Percentiles rank a stretch among this genome's conserved stretches.
Evolutionary conservation across 35 echinoderm and acorn worm species (phyloP).

Genomic region (Heliocidaris erythrogramma): DNA sequence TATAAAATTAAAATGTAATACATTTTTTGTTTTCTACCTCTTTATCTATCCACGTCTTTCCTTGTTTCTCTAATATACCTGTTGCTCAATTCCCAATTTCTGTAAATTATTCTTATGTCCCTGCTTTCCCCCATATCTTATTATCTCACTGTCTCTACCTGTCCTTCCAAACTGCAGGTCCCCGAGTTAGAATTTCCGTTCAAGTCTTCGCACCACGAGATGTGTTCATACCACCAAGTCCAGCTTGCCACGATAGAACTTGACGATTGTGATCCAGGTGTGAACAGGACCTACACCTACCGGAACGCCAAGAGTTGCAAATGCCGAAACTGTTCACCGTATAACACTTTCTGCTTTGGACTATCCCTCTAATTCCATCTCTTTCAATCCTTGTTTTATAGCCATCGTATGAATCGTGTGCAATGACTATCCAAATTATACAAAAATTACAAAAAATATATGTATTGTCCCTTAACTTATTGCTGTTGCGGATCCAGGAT

Average conservation of each 20-base stretch:
- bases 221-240: conserved; percentile 82
- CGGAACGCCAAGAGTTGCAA: conserved; percentile 69
- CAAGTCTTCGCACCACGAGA: conserved; percentile 79
- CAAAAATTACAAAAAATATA: background rate
- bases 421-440: background rate
- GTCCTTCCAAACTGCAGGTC: conserved; percentile 48
- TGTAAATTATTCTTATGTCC: too few species aligned
- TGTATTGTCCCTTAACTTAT: too few species aligned
- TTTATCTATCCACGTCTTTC: background rate
- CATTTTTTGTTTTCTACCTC: background rate
- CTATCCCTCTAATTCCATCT: conserved; percentile 20
- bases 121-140: background rate
- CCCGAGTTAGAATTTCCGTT: conserved; percentile 74
- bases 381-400: background rate
- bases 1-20: background rate
- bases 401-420: background rate
- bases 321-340: conserved; percentile 66
- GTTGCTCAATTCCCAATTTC: too few species aligned
- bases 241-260: conserved; percentile 68
- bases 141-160: background rate
- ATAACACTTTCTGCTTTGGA: conserved; percentile 75
- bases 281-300: conserved; percentile 77
- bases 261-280: conserved; percentile 82
- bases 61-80: background rate
- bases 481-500: too few species aligned